Evolutionary conservation across 2,888 invertebrate genomes (phyloP).

Genomic region (Apamea anceps): DNA sequence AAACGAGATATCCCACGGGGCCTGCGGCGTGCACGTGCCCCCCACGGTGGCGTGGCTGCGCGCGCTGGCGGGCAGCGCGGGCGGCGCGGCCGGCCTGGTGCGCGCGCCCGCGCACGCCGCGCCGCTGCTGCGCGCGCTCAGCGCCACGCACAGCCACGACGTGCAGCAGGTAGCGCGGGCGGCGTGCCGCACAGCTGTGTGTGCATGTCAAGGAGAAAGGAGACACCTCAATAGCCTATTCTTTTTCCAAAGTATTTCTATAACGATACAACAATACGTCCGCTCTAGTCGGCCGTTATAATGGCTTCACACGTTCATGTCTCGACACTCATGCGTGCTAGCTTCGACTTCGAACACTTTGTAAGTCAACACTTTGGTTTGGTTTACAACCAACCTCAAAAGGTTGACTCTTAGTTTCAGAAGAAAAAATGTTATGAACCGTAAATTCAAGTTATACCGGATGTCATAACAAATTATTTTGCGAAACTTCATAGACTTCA

Average conservation of each 20-base stretch:
- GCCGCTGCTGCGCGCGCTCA: conserved; percentile 78
- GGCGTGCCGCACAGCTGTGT: too few species aligned
- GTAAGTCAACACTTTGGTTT: too few species aligned
- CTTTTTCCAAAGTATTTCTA: background rate
- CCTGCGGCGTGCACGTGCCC: conserved; percentile 58
- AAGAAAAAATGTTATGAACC: too few species aligned
- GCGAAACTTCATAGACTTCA: too few species aligned
- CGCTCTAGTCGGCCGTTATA: background rate
- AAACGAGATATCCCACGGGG: conserved; percentile 61
- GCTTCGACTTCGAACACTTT: too few species aligned
- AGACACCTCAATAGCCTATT: background rate
- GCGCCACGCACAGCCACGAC: fast-evolving
- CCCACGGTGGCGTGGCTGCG: conserved; percentile 69
- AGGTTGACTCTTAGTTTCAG: too few species aligned
- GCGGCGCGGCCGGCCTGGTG: conserved; percentile 68
- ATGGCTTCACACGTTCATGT: background rate
- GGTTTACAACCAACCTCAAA: too few species aligned
- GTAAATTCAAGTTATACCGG: background rate
- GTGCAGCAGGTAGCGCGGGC: conserved; percentile 22
- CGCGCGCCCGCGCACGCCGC: conserved; percentile 76
- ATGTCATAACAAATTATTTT: too few species aligned
- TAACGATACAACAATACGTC: background rate
- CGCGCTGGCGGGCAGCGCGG: conserved; percentile 60
- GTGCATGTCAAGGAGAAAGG: background rate
- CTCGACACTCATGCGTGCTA: too few species aligned